A percentile compares a stretch with the other conserved stretches of the same genome.
Evolutionary conservation across 2,888 invertebrate genomes (phyloP).

Genomic region (Cataglyphis altisquamis): DNA sequence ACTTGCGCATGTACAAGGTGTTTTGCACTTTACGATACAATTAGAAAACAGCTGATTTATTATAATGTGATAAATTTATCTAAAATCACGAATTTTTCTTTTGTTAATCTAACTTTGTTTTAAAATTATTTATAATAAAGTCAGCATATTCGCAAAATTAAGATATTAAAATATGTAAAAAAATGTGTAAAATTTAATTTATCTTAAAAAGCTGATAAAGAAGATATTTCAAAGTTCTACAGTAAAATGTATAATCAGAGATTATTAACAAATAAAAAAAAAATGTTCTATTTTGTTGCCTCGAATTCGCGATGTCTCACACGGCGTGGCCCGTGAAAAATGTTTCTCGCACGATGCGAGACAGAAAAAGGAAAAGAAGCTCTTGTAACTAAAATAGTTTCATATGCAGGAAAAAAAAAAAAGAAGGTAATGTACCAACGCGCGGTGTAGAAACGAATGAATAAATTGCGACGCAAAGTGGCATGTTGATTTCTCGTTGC

Average conservation of each 20-base stretch:
- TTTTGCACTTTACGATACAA: neutral
- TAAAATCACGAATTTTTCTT: neutral
- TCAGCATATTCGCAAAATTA: neutral
- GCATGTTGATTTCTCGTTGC: slow-evolving; percentile 60
- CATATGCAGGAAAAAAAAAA: neutral
- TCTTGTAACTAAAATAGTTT: slow-evolving; percentile 46
- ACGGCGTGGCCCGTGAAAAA: slow-evolving; percentile 10
- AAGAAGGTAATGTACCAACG: slow-evolving; percentile 20
- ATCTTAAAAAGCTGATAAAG: neutral
- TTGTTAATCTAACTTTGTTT: neutral
- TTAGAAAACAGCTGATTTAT: neutral
- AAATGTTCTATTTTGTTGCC: neutral
- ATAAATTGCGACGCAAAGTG: slow-evolving; percentile 64
- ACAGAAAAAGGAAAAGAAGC: neutral
- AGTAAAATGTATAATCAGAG: neutral
- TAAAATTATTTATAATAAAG: neutral
- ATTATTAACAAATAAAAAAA: neutral
- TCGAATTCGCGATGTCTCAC: slow-evolving; percentile 17
- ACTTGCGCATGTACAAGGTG: neutral
- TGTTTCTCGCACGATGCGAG: neutral
- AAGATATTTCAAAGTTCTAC: neutral
- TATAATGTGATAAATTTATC: neutral
- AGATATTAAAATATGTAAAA: neutral
- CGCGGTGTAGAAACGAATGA: slow-evolving; percentile 58
- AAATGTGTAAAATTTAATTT: neutral